A percentile compares a stretch with the other conserved stretches of the same genome.
phyloP scores from a whole-genome alignment of 2,797 vertebrate species.

The Carduelis carduelis region DNA sequence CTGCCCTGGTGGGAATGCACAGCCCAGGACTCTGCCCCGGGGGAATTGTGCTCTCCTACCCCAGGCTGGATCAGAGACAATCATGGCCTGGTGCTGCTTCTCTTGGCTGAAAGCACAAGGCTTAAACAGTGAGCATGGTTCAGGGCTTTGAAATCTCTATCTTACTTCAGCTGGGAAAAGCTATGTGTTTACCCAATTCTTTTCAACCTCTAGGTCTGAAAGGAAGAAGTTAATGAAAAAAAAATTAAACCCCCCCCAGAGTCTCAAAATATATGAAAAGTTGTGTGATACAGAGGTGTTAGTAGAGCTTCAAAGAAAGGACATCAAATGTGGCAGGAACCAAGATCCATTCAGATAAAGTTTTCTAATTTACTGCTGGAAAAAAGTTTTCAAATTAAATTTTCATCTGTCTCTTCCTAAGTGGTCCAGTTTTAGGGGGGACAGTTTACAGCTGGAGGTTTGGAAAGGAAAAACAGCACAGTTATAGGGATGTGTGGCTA shows the following conservation, averaged over 20 bases:
- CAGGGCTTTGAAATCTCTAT: background rate
- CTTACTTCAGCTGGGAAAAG: background rate
- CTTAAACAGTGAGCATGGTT: fast-evolving
- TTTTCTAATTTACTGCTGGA: background rate
- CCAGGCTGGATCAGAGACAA: background rate
- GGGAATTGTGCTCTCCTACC: background rate
- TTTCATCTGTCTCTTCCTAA: background rate
- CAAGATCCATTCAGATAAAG: background rate
- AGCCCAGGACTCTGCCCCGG: fast-evolving
- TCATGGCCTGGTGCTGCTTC: background rate
- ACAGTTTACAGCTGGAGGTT: background rate
- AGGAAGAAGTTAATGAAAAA: background rate
- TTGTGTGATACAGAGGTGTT: background rate
- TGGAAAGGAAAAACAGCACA: background rate
- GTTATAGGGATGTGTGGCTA: background rate
- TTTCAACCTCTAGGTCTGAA: background rate
- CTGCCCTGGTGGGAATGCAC: background rate
- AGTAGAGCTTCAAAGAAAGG: background rate
- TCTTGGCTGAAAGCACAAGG: background rate
- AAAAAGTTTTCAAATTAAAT: background rate
- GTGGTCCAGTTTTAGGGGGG: background rate
- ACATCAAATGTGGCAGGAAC: background rate
- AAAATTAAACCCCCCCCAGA: background rate
- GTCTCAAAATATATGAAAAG: background rate
- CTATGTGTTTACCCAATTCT: background rate